Base-by-base conservation (phyloP, 2,888 invertebrate species). In the Diarsia mendica region DNA sequence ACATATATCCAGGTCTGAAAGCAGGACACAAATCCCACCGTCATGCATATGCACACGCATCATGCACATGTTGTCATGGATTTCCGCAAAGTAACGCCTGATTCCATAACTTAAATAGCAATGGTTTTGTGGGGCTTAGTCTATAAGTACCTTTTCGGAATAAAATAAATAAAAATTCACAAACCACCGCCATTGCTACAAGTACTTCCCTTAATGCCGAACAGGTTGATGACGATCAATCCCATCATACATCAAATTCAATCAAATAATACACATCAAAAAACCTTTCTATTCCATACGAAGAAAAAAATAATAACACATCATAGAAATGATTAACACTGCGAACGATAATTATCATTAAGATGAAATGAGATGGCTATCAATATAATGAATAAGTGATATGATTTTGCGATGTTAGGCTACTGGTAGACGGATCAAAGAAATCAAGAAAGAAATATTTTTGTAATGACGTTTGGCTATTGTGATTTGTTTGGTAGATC, bases 321-420 rank as follows among this genome's bases (percentile, higher is more conserved):
- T 90, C 90, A 84, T 11, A 67, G 61, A 89, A 90, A 91, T 91
- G 86, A 93, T 93, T 92, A 93, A 92, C 90, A 90, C 87, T 89
- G 23, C 72, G 87, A 88, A 90, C 91, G 90, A 92, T 92, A 91
- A 92, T 92, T 90, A 91, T 89, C 88, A 86, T 91, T 88, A 88
- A 84, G 85, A 85, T 81, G 79, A 89, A 92, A 92, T 90, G 91
- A 91, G 89, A 89, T 87, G 86, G 84, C 90, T 90, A 90, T 92
- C 90, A 89, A 87, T 90, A 84, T 82, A 76, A 87, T 85, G 87
- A 88, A 87, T 85, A 89, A 90, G 85, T 87, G 88, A 89, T 88
- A 82, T 75, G 75, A 65, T 72, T 85, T 85, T 18, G 85, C 80
- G 66, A 76, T 71, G 5, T 84, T 15, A 82, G 0, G 73, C 28